These are phyloP conservation scores for Sturnira hondurensis DNA, from an alignment of 2,113 vertebrate species.

Conservation along the genomic window DNA sequence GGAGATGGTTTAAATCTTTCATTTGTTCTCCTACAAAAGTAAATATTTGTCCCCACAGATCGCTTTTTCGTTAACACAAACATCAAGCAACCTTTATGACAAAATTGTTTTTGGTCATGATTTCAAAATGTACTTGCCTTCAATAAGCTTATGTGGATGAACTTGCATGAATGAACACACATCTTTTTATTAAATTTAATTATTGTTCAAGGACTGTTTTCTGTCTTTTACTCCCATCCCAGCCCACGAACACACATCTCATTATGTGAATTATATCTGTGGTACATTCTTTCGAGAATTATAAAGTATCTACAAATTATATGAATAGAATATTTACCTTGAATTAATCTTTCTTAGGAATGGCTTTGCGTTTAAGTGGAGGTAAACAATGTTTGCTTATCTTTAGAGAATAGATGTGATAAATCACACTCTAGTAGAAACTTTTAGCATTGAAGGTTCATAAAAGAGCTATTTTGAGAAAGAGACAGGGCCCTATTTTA, in stretches of 20 bases:
- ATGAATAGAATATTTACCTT: slow-evolving; percentile 18
- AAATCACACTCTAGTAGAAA: slow-evolving; percentile 34
- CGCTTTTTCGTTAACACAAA: slow-evolving; percentile 17
- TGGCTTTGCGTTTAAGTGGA: slow-evolving; percentile 24
- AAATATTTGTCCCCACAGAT: not conserved
- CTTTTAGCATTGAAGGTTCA: not conserved
- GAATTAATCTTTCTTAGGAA: slow-evolving; percentile 32
- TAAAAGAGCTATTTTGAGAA: slow-evolving; percentile 39
- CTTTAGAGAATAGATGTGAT: slow-evolving; percentile 32
- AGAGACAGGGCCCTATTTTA: slow-evolving; percentile 12
- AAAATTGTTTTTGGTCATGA: not conserved
- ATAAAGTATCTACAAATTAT: slow-evolving; percentile 12
- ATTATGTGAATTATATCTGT: slow-evolving; percentile 11
- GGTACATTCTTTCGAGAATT: not conserved
- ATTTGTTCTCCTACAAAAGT: not conserved
- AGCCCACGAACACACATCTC: not conserved
- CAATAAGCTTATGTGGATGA: not conserved
- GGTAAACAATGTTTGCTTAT: slow-evolving; percentile 41
- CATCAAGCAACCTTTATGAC: not conserved
- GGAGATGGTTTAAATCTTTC: not conserved
- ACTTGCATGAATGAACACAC: not conserved
- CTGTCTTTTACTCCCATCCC: too few species aligned
- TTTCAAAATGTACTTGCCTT: not conserved
- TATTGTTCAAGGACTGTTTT: too few species aligned
- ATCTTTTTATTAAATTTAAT: too few species aligned